These are phyloP conservation scores for Ceratotherium simum DNA, from an alignment of 2,113 vertebrate genomes.

Conservation along the genomic window DNA sequence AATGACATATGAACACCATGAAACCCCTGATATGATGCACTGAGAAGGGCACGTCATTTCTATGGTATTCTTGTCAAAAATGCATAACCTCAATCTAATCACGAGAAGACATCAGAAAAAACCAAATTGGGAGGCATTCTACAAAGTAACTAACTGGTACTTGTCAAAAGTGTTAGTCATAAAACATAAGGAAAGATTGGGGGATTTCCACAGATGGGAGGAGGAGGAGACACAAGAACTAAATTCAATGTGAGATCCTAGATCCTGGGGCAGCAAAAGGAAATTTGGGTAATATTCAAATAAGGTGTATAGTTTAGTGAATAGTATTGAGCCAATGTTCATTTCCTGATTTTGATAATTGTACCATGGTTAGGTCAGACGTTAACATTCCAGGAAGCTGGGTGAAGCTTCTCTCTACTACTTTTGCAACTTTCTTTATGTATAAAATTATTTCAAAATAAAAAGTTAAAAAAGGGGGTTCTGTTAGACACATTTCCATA, in stretches of 20 bases:
- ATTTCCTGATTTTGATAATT: neutral
- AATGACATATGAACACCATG: accelerated
- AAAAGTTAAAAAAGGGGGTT: neutral
- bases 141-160: neutral
- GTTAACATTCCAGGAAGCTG: neutral
- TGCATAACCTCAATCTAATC: too few species aligned
- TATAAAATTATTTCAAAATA: conserved; percentile 18
- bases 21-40: neutral
- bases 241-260: neutral
- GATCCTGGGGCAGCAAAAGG: neutral
- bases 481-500: neutral
- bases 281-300: neutral
- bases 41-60: neutral
- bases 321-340: neutral
- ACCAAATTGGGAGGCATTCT: neutral
- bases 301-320: neutral
- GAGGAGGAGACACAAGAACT: neutral
- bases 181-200: neutral
- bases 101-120: neutral
- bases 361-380: neutral
- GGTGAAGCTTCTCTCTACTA: neutral
- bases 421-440: neutral
- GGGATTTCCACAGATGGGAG: neutral
- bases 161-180: neutral
- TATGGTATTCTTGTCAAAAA: neutral